Evolutionary conservation across 2,113 vertebrate genomes (phyloP).

Genomic region (Ramphastos sulfuratus): DNA sequence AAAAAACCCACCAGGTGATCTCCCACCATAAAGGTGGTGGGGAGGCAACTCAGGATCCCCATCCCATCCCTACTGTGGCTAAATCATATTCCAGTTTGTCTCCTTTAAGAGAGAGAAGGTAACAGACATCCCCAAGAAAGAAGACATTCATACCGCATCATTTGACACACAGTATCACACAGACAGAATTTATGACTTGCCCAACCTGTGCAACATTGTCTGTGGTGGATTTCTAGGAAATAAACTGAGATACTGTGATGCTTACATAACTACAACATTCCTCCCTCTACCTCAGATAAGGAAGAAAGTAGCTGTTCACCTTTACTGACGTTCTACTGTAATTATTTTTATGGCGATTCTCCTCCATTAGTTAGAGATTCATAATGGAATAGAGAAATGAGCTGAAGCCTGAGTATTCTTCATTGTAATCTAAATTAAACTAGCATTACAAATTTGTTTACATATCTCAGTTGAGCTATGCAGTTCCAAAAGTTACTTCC

Average conservation of each 20-base stretch:
- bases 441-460: constrained; percentile 66
- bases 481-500: constrained; percentile 54
- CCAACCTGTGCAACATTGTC: background rate
- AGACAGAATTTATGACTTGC: background rate
- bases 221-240: background rate
- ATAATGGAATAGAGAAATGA: constrained; percentile 52
- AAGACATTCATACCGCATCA: rapidly evolving
- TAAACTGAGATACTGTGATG: background rate
- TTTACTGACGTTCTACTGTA: constrained; percentile 6
- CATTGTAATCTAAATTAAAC: constrained; percentile 65
- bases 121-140: background rate
- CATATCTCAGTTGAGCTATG: constrained; percentile 29
- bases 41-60: background rate
- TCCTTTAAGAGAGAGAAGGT: background rate
- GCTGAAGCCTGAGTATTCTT: constrained; percentile 29
- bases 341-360: constrained; percentile 37
- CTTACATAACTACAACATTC: background rate
- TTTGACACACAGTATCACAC: background rate
- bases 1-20: background rate
- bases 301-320: constrained; percentile 31
- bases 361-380: constrained; percentile 39
- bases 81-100: background rate
- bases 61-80: background rate
- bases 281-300: background rate
- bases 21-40: background rate